Percentiles rank a stretch among this genome's conserved stretches.
Evolutionary conservation across 2,797 vertebrate species (phyloP).

Genomic region (Gymnocypris eckloni): DNA sequence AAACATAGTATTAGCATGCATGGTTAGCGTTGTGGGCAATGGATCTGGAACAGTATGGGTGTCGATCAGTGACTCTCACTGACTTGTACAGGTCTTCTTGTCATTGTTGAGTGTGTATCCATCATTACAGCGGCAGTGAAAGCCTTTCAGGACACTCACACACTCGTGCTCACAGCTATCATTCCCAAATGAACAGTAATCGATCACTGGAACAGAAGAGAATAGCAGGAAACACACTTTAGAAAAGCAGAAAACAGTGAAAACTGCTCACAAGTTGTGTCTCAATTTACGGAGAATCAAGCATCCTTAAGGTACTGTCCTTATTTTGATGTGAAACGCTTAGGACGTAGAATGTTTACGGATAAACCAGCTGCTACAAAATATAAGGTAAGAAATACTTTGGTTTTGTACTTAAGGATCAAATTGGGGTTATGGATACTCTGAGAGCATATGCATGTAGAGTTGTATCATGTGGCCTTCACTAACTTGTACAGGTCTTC

Average conservation of each 20-base stretch:
- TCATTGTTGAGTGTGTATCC: constrained; percentile 82
- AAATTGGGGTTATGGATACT: neutral
- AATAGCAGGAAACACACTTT: constrained; percentile 17
- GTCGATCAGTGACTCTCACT: constrained; percentile 53
- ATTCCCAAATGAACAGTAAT: constrained; percentile 90
- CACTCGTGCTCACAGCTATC: constrained; percentile 93
- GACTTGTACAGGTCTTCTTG: constrained; percentile 82
- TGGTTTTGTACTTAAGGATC: constrained; percentile 7
- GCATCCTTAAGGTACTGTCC: neutral
- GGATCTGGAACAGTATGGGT: neutral
- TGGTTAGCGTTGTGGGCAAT: neutral
- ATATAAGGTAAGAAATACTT: neutral
- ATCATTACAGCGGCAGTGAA: constrained; percentile 80
- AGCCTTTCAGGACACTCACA: constrained; percentile 83
- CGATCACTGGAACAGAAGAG: constrained; percentile 79
- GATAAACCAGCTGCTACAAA: neutral
- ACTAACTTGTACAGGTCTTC: constrained; percentile 83
- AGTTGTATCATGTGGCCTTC: neutral
- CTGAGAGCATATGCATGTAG: neutral
- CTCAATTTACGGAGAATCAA: neutral
- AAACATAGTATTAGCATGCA: neutral
- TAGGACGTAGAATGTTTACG: too few relatives aligned
- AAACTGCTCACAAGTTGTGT: neutral
- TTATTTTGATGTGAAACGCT: neutral
- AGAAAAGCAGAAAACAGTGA: neutral